These are phyloP conservation scores for Melieria omissa DNA, from an alignment of 2,888 invertebrate genomes.

Conservation along the genomic window DNA sequence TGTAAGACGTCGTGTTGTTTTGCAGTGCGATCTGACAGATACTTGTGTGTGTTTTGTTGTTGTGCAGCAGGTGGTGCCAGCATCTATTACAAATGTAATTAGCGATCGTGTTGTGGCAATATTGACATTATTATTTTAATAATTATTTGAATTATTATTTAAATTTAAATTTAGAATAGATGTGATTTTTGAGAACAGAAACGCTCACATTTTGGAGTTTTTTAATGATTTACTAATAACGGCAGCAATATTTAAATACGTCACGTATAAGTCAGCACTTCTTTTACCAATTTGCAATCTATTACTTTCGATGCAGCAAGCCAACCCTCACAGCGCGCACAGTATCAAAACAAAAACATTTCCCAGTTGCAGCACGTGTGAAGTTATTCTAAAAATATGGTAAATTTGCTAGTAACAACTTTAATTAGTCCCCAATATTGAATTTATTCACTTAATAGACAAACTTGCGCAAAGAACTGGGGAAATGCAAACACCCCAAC, in stretches of 20 bases:
- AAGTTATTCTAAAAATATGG: conserved; percentile 34
- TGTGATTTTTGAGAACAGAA: no score
- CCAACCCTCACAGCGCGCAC: no score
- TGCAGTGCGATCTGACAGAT: conserved; percentile 12
- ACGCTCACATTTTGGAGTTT: background rate
- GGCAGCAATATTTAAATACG: no score
- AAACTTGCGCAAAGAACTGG: conserved; percentile 68
- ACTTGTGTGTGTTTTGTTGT: background rate
- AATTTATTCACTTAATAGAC: conserved; percentile 55
- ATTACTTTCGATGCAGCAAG: no score
- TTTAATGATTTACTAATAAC: no score
- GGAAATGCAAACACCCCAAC: conserved; percentile 82
- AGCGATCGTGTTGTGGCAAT: background rate
- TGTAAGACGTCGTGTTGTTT: background rate
- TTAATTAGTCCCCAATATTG: background rate
- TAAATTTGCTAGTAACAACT: conserved; percentile 19
- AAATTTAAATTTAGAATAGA: background rate
- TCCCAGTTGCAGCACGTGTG: conserved; percentile 25
- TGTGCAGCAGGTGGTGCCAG: background rate
- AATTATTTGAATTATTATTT: background rate
- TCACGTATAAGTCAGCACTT: no score
- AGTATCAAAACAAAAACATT: conserved; percentile 30
- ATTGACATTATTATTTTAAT: no score
- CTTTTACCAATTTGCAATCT: no score
- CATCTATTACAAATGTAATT: background rate